phyloP scores from a whole-genome alignment of 2,113 vertebrate species.

The Percina caprodes region DNA sequence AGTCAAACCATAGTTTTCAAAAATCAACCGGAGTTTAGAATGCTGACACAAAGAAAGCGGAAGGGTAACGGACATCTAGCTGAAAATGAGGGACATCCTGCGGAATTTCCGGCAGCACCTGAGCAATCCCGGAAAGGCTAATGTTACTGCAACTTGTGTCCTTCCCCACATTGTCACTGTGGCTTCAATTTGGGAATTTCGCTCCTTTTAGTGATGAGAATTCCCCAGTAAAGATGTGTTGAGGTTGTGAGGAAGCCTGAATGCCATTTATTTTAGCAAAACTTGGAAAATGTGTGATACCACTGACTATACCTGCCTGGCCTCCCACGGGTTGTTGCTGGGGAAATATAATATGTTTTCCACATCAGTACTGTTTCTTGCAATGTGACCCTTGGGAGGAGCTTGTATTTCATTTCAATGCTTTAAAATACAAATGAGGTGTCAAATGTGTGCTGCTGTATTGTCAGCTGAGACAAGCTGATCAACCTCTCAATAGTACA shows the following conservation, averaged over 20 bases:
- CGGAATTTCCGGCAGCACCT: no score
- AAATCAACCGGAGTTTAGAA: no score
- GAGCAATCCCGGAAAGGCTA: no score
- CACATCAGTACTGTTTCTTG: not conserved
- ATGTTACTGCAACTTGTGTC: not conserved
- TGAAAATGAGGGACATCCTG: no score
- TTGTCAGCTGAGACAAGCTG: not conserved
- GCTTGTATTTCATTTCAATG: constrained; percentile 1
- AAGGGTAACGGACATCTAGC: no score
- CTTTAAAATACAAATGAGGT: not conserved
- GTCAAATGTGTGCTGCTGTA: not conserved
- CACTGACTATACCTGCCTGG: not conserved
- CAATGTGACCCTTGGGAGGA: not conserved
- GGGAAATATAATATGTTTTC: not conserved
- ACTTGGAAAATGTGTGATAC: not conserved
- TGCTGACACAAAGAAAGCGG: no score
- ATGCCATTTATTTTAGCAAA: not conserved
- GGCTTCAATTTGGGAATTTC: not conserved
- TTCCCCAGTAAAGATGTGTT: not conserved
- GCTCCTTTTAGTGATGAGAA: not conserved
- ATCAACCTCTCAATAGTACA: not conserved
- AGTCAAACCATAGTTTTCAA: no score
- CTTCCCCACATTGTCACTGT: no score
- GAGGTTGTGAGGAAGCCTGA: not conserved
- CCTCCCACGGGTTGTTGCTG: not conserved